A percentile compares a stretch with the other conserved stretches of the same genome.
phyloP scores from a whole-genome alignment of 64 coral and sea anemone genomes.

The Pocillopora verrucosa region DNA sequence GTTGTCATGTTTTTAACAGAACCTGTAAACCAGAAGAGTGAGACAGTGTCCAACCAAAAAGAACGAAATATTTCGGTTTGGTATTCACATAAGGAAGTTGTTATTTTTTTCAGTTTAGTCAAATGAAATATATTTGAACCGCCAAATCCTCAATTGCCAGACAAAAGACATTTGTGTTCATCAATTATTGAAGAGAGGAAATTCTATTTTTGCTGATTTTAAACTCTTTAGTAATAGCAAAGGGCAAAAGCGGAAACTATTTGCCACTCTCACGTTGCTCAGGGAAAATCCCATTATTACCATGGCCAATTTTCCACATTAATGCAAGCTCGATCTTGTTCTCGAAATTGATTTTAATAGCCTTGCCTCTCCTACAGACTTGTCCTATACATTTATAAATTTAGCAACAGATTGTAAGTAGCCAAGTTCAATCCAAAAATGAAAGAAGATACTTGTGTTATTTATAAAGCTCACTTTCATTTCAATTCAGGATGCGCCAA shows the following conservation, averaged over 20 bases:
- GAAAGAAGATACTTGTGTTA: too few relatives aligned
- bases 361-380: background rate
- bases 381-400: too few relatives aligned
- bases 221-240: background rate
- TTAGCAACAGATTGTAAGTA: too few relatives aligned
- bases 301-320: conserved; percentile 10
- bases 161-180: conserved; percentile 32
- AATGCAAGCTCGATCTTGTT: background rate
- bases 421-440: too few relatives aligned
- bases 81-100: background rate
- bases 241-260: background rate
- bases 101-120: background rate
- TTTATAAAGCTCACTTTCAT: too few relatives aligned
- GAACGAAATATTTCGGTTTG: too few relatives aligned
- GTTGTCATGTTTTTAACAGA: too few relatives aligned
- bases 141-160: background rate
- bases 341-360: background rate
- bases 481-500: too few relatives aligned
- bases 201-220: conserved; percentile 1
- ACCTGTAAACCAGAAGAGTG: too few relatives aligned
- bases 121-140: background rate
- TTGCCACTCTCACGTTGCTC: conserved; percentile 2
- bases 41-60: background rate
- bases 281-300: conserved; percentile 38
- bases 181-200: conserved; percentile 24